phyloP scores from a whole-genome alignment of 2,113 vertebrate genomes.

The Dermatemys mawii region DNA sequence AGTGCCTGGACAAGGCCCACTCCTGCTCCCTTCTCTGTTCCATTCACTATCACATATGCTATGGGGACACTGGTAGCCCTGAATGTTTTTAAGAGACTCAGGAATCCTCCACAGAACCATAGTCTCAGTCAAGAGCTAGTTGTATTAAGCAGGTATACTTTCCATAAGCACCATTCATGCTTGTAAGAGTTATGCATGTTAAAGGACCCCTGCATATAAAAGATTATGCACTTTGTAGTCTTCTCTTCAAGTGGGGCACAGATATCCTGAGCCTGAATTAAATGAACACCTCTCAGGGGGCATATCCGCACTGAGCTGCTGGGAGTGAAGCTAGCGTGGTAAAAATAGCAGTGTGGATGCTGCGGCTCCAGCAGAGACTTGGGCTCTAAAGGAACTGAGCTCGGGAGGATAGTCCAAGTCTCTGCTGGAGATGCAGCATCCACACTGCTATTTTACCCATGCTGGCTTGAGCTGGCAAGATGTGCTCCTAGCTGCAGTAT shows the following conservation, averaged over 20 bases:
- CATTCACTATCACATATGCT: background rate
- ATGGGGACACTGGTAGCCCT: background rate
- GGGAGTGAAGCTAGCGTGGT: background rate
- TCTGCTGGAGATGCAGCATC: background rate
- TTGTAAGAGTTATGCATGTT: background rate
- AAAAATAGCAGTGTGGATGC: background rate
- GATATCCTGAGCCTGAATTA: background rate
- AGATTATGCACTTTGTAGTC: background rate
- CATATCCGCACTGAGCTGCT: background rate
- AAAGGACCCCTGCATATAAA: background rate
- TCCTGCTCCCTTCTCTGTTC: background rate
- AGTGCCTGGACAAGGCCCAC: background rate
- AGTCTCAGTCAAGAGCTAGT: background rate
- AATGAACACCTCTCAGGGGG: background rate
- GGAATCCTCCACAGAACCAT: background rate
- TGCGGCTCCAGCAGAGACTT: background rate
- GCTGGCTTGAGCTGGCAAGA: background rate
- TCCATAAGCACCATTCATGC: background rate
- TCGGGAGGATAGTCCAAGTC: background rate
- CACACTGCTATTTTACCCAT: background rate
- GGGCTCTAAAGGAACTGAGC: background rate
- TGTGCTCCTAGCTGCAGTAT: background rate
- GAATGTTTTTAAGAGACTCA: background rate
- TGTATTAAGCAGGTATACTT: background rate
- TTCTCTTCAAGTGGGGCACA: background rate